A percentile compares a stretch with the other conserved stretches of the same genome.
Evolutionary conservation across 2,888 invertebrate species (phyloP).

Genomic region (Thera britannica): DNA sequence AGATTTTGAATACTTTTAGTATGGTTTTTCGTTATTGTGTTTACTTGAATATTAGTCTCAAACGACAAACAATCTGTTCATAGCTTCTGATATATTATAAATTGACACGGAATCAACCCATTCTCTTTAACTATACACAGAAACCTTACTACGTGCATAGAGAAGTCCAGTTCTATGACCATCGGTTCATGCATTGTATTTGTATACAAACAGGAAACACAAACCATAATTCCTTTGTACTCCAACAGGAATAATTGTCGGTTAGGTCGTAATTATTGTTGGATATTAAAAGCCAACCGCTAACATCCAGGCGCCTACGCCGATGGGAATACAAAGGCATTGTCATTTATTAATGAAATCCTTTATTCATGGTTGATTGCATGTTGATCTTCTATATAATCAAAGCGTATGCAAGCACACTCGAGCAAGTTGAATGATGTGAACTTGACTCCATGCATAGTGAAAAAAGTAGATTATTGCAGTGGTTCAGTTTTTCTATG

Average conservation of each 20-base stretch:
- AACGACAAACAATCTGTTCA: too few species aligned
- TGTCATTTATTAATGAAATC: constrained; percentile 37
- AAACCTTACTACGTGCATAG: not conserved
- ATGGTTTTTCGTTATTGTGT: too few species aligned
- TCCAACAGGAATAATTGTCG: constrained; percentile 61
- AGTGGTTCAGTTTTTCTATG: too few species aligned
- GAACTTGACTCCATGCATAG: constrained; percentile 2
- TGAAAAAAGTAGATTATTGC: too few species aligned
- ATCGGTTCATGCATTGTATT: constrained; percentile 39
- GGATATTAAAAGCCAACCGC: constrained; percentile 36
- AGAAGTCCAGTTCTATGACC: constrained; percentile 9
- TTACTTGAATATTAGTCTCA: too few species aligned
- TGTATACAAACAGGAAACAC: constrained; percentile 57
- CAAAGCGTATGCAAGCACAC: constrained; percentile 24
- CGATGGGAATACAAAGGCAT: constrained; percentile 37
- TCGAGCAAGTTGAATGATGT: constrained; percentile 16
- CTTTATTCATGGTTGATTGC: constrained; percentile 37
- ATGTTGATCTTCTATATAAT: constrained; percentile 26
- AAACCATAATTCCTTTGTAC: constrained; percentile 64
- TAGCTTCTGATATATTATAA: too few species aligned
- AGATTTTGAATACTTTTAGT: too few species aligned
- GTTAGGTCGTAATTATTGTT: constrained; percentile 53
- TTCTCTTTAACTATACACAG: too few species aligned
- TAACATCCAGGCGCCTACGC: constrained; percentile 35
- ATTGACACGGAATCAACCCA: too few species aligned